Percentiles rank a stretch among this genome's conserved stretches.
These are phyloP conservation scores for Oreochromis mossambicus DNA, from an alignment of 2,797 vertebrate species.

Conservation along the genomic window DNA sequence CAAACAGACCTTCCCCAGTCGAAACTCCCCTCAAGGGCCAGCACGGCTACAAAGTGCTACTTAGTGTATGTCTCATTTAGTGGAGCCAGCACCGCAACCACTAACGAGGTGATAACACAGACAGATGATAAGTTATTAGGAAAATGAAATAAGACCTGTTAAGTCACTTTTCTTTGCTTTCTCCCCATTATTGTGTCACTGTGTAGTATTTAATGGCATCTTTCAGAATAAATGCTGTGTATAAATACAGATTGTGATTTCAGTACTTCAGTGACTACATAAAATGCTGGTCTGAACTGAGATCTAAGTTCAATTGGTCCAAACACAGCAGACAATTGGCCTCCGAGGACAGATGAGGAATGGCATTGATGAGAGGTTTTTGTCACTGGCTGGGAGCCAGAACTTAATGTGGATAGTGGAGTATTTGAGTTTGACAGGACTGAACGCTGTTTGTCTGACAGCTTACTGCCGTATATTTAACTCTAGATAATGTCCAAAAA, in stretches of 20 bases:
- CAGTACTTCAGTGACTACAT: neutral
- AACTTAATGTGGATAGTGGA: conserved; percentile 48
- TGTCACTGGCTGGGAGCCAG: conserved; percentile 63
- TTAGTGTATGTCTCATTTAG: conserved; percentile 36
- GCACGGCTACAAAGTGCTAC: conserved; percentile 10
- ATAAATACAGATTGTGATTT: neutral
- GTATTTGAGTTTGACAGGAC: conserved; percentile 56
- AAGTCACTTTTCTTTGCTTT: neutral
- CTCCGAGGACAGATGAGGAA: conserved; percentile 59
- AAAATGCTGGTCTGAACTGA: conserved; percentile 3
- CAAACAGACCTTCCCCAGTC: conserved; percentile 45
- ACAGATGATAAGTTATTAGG: conserved; percentile 25
- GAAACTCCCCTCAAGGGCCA: conserved; percentile 23
- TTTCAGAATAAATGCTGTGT: neutral
- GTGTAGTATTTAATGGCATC: neutral
- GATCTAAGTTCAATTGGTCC: conserved; percentile 22
- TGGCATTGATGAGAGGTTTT: conserved; percentile 62
- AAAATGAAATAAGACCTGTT: conserved; percentile 10
- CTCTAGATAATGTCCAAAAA: conserved; percentile 41
- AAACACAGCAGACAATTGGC: conserved; percentile 46
- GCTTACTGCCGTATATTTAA: conserved; percentile 15
- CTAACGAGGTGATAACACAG: conserved; percentile 50
- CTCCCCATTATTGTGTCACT: neutral
- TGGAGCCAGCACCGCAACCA: neutral
- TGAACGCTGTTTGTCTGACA: conserved; percentile 44